Conservation (phyloP, 2,797 vertebrate genomes). For the Bovichtus variegatus region DNA sequence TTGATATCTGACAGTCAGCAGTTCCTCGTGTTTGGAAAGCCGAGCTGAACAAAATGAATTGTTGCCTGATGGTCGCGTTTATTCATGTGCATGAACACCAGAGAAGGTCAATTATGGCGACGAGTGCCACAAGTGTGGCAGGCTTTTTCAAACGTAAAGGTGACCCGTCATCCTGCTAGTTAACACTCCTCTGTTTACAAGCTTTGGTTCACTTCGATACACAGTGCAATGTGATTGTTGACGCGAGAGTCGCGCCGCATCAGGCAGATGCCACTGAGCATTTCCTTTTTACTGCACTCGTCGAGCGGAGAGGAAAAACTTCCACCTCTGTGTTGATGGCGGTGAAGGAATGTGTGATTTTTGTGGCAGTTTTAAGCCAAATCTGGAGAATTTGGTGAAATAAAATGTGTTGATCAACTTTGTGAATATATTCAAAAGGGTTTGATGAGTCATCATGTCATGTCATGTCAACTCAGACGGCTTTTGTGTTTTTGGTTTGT, state of each 20-base stretch:
- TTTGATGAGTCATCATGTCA: no score
- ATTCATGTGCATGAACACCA: constrained; percentile 28
- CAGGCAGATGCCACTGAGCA: not conserved
- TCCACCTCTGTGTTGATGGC: no score
- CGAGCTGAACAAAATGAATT: constrained; percentile 20
- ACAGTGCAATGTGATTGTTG: not conserved
- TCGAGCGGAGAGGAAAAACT: not conserved
- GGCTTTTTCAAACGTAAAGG: constrained; percentile 29
- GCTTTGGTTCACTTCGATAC: not conserved
- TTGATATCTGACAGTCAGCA: constrained; percentile 5
- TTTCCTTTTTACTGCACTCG: not conserved
- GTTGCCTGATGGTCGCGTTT: constrained; percentile 15
- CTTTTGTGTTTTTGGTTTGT: not conserved
- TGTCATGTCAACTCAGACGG: not conserved
- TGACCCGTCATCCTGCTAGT: constrained; percentile 36
- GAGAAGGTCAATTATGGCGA: constrained; percentile 36
- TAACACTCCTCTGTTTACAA: constrained; percentile 21
- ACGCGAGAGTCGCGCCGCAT: not conserved
- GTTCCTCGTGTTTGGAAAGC: constrained; percentile 18
- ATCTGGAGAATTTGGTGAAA: not conserved
- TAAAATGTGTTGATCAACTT: not conserved
- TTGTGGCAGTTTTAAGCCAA: no score
- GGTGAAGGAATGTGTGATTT: not conserved
- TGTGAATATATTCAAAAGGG: not conserved
- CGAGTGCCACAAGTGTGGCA: not conserved